These are phyloP conservation scores for Brachyptera risi DNA, from an alignment of 2,888 invertebrate genomes.

Conservation along the genomic window DNA sequence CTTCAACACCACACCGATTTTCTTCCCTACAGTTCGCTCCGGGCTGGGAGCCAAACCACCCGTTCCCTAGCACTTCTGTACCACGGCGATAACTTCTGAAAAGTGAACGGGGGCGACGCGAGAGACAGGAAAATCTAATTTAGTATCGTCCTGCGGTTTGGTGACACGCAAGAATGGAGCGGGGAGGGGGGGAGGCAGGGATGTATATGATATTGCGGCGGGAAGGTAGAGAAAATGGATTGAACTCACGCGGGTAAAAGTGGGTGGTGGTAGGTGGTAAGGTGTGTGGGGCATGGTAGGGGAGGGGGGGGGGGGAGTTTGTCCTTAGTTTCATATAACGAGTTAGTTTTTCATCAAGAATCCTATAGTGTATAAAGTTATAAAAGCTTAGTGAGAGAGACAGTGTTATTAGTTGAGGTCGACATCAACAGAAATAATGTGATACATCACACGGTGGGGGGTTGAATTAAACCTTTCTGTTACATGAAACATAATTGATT, in stretches of 20 bases:
- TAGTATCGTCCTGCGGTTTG: constrained; percentile 26
- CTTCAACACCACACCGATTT: constrained; percentile 13
- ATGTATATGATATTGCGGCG: constrained; percentile 26
- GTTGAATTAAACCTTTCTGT: constrained; percentile 8
- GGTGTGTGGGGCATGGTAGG: neutral
- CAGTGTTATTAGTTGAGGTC: neutral
- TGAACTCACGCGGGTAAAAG: constrained; percentile 21
- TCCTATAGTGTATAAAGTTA: constrained; percentile 5
- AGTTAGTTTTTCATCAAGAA: constrained; percentile 26
- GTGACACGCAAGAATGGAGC: constrained; percentile 20
- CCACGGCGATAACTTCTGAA: constrained; percentile 24
- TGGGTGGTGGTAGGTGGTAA: neutral
- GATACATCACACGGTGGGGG: constrained; percentile 8
- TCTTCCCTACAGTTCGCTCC: constrained; percentile 3
- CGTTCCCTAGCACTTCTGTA: too few relatives aligned
- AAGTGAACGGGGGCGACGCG: constrained; percentile 12
- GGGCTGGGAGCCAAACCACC: neutral
- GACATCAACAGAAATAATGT: constrained; percentile 2
- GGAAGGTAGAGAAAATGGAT: constrained; percentile 27
- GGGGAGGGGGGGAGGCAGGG: constrained; percentile 13
- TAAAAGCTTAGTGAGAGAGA: neutral
- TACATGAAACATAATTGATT: constrained; percentile 5
- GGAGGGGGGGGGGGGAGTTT: constrained; percentile 6
- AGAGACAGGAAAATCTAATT: constrained; percentile 27
- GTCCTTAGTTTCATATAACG: too few relatives aligned